A percentile compares a stretch with the other conserved stretches of the same genome.
Conservation (phyloP, 2,113 vertebrate genomes). For the Martes martes region DNA sequence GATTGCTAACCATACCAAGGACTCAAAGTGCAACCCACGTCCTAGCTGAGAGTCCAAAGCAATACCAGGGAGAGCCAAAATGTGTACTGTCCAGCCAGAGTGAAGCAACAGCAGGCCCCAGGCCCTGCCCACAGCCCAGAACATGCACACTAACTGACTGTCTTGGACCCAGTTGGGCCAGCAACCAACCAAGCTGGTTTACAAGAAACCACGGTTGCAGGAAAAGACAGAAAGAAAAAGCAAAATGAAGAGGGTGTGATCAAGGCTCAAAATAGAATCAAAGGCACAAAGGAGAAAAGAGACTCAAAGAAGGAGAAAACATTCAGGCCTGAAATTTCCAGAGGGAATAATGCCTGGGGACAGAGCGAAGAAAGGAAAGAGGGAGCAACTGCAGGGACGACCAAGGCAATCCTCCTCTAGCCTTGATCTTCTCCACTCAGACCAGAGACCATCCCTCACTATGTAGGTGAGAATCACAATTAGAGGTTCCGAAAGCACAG, state of each 20-base stretch:
- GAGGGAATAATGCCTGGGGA: constrained; percentile 71
- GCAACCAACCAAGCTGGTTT: not conserved
- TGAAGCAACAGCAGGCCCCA: not conserved
- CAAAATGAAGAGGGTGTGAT: constrained; percentile 5
- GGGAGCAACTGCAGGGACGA: not conserved
- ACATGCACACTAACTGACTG: not conserved
- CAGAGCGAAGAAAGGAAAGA: not conserved
- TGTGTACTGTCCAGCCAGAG: not conserved
- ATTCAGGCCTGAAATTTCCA: constrained; percentile 75
- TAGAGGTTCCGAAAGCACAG: not conserved
- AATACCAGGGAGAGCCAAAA: not conserved
- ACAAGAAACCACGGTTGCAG: not conserved
- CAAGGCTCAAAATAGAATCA: not conserved
- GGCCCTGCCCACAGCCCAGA: not conserved
- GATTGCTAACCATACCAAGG: not conserved
- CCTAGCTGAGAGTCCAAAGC: not conserved
- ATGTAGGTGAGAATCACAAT: not conserved
- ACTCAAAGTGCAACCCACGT: not conserved
- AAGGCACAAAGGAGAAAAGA: constrained; percentile 47
- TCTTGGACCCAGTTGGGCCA: not conserved
- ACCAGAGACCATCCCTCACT: not conserved
- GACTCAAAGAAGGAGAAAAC: constrained; percentile 69
- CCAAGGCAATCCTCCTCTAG: not conserved
- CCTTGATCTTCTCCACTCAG: not conserved
- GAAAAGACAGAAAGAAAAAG: constrained; percentile 25